Evolutionary conservation across 2,888 invertebrate genomes (phyloP).

Genomic region (Parelbella ahira): DNA sequence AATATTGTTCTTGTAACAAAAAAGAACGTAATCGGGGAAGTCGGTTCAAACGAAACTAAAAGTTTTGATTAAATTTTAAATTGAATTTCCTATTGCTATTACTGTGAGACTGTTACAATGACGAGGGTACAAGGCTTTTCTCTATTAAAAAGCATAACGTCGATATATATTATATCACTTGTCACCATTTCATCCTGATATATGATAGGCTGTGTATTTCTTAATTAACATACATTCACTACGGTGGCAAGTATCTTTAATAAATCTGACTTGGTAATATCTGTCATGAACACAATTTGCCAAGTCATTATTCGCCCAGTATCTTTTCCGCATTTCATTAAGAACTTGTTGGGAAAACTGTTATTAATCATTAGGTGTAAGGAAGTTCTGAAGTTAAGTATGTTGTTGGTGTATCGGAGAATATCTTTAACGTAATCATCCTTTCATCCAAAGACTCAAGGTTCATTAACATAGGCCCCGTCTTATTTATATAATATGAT

Average conservation of each 20-base stretch:
- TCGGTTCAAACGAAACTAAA: conserved; percentile 11
- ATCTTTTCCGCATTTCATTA: conserved; percentile 18
- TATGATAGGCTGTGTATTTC: no score
- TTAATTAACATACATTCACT: no score
- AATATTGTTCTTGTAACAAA: neutral
- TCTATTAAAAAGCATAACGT: conserved; percentile 6
- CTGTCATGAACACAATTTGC: conserved; percentile 10
- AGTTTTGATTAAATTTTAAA: conserved; percentile 23
- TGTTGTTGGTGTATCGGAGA: neutral
- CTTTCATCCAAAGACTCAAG: no score
- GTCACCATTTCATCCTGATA: no score
- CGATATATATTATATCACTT: neutral
- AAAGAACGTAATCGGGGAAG: conserved; percentile 6
- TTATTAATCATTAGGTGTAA: conserved; percentile 16
- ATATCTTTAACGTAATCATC: neutral
- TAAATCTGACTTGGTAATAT: conserved; percentile 7
- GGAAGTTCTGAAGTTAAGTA: neutral
- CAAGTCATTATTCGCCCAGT: conserved; percentile 17
- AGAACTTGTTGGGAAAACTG: conserved; percentile 5
- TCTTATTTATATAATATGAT: no score
- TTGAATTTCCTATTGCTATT: conserved; percentile 13
- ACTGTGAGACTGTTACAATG: conserved; percentile 1
- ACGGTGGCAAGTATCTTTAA: no score
- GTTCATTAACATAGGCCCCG: no score
- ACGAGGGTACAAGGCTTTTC: conserved; percentile 9